A percentile compares a stretch with the other conserved stretches of the same genome.
Evolutionary conservation across 2,888 invertebrate species (phyloP).

Genomic region (Celastrina argiolus): DNA sequence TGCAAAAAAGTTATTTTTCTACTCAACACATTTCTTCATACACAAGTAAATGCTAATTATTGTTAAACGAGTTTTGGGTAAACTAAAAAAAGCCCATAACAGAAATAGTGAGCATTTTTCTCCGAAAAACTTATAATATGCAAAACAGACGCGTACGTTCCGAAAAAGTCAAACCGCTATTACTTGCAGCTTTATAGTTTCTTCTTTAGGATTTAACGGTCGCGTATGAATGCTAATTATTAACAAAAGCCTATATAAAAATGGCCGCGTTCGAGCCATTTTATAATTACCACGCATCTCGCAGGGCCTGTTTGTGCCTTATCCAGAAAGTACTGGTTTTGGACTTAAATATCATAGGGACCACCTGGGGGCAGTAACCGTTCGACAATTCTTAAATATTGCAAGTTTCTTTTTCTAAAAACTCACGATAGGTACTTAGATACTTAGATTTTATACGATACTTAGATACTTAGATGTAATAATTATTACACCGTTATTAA

Average conservation of each 20-base stretch:
- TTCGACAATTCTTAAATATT: neutral
- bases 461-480: no score
- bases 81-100: neutral
- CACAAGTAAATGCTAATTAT: neutral
- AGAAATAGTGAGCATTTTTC: neutral
- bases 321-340: slow-evolving; percentile 15
- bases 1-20: no score
- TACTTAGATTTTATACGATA: no score
- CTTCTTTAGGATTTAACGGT: slow-evolving; percentile 1
- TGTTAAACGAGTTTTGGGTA: neutral
- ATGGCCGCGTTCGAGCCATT: slow-evolving; percentile 10
- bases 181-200: neutral
- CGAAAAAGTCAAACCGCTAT: neutral
- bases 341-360: slow-evolving; percentile 1
- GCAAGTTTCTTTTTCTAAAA: neutral
- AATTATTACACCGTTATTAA: no score
- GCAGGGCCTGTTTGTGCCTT: neutral
- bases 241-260: slow-evolving; percentile 20
- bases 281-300: slow-evolving; percentile 6
- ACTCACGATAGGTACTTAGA: no score
- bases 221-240: slow-evolving; percentile 20
- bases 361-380: slow-evolving; percentile 5
- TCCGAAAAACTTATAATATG: neutral
- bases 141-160: neutral
- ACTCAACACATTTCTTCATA: no score